A percentile compares a stretch with the other conserved stretches of the same genome.
Evolutionary conservation across 2,113 vertebrate genomes (phyloP).

Genomic region (Lophius piscatorius): DNA sequence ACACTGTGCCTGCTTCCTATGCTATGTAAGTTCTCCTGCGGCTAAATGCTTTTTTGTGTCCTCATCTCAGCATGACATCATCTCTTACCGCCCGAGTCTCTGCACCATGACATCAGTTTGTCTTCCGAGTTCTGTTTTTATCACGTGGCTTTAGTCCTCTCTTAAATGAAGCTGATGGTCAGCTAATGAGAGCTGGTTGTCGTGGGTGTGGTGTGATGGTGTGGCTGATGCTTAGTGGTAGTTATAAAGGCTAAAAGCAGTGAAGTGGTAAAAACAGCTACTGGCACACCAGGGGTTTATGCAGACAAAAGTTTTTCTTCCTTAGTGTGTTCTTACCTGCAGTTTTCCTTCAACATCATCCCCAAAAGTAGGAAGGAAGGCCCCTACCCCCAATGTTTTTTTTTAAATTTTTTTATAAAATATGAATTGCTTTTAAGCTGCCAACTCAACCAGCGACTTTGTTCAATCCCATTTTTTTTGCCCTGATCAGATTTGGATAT

Average conservation of each 20-base stretch:
- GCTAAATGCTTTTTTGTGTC: conserved; percentile 27
- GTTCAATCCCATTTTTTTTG: no score
- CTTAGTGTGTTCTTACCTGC: conserved; percentile 57
- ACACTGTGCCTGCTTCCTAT: conserved; percentile 8
- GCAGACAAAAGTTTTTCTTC: conserved; percentile 52
- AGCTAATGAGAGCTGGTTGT: conserved; percentile 1
- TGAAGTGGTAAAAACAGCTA: conserved; percentile 63
- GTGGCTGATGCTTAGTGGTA: conserved; percentile 2
- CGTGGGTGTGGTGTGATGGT: conserved; percentile 39
- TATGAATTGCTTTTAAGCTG: conserved; percentile 41
- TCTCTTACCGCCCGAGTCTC: conserved; percentile 53
- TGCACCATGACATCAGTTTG: conserved; percentile 57
- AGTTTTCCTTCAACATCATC: conserved; percentile 64
- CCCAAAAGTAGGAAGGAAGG: conserved; percentile 26
- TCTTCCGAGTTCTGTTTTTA: conserved; percentile 18
- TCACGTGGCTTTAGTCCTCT: conserved; percentile 10
- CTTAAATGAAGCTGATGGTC: background rate
- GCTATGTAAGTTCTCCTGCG: conserved; percentile 13
- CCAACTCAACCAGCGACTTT: no score
- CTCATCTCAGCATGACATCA: conserved; percentile 43
- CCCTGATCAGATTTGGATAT: no score
- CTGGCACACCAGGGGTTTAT: conserved; percentile 60
- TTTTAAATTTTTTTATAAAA: no score
- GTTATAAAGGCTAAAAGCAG: conserved; percentile 50
- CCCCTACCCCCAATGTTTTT: no score